Evolutionary conservation across 2,797 vertebrate species (phyloP).

Genomic region (Fistularia tabacaria): DNA sequence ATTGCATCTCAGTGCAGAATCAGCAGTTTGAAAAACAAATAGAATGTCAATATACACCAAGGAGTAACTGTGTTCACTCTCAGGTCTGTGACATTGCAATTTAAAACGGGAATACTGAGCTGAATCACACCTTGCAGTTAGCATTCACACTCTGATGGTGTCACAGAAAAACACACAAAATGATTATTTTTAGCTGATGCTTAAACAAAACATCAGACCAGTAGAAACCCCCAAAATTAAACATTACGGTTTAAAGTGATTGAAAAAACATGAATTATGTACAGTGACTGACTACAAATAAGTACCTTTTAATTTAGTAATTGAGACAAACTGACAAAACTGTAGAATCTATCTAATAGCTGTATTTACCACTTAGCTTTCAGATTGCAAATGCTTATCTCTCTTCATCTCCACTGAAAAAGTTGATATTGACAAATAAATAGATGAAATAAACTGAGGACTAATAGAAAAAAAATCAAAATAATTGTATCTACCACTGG

Average conservation of each 20-base stretch:
- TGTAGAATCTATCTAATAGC: too few relatives aligned
- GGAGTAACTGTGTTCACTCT: conserved; percentile 46
- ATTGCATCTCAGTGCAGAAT: conserved; percentile 56
- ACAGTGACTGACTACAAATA: too few relatives aligned
- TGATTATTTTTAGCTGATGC: conserved; percentile 56
- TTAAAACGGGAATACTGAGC: conserved; percentile 35
- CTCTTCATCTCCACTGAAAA: too few relatives aligned
- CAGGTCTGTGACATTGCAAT: conserved; percentile 36
- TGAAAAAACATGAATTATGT: conserved; percentile 26
- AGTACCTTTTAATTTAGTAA: too few relatives aligned
- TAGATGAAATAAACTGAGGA: too few relatives aligned
- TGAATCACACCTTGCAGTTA: conserved; percentile 35
- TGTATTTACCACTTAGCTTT: too few relatives aligned
- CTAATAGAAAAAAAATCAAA: too few relatives aligned
- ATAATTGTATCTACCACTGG: too few relatives aligned
- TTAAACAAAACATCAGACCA: conserved; percentile 53
- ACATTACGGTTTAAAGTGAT: conserved; percentile 55
- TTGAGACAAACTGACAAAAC: too few relatives aligned
- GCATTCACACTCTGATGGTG: conserved; percentile 34
- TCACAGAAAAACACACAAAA: conserved; percentile 28
- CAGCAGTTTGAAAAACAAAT: conserved; percentile 56
- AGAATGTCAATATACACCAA: conserved; percentile 50
- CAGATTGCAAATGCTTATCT: too few relatives aligned
- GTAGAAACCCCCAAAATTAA: conserved; percentile 48
- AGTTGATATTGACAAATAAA: too few relatives aligned